Evolutionary conservation across 2,888 invertebrate genomes (phyloP), one percentile per base, ranked within the genome.

Genomic region (Oscheius sp.): DNA sequence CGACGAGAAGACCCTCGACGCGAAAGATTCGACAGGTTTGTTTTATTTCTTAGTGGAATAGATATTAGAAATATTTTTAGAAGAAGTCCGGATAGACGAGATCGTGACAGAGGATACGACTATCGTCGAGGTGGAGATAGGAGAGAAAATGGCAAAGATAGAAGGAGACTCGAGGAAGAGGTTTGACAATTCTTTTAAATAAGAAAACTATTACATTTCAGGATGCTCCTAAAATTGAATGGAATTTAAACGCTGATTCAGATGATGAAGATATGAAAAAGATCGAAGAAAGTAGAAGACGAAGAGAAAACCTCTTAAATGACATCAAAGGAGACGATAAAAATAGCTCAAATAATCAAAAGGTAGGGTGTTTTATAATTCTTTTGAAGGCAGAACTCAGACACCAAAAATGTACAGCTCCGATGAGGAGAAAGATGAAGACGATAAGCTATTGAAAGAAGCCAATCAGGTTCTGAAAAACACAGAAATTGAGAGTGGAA

Each of bases 221-320:
- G 33, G 69, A 69, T n/a, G 50, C 45, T 42, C 64, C 65, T 34
- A 33, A 48, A 6, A 65, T 78, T 3, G 76, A 80, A 52, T 80
- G 80, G 80, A 73, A 73, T 45, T 57, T 79, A 39, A 74, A 78
- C 33, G 75, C 75, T 12, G 74, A 79, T 64, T 76, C 75, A 1
- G 74, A 75, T 23, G 78, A 78, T 27, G 84, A 84, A 65, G 74
- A 75, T 50, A 80, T 73, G 52, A 79, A 78, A n/a, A n/a, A n/a
- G 53, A 84, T 84, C 27, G 81, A 79, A 63, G 80, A 78, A 39
- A 68, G 75, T 10, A 61, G 82, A n/a, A 71, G 74, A 58, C 53
- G 78, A 50, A 58, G 83, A 23, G 65, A 76, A 27, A 67, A 72
- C 33, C 55, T 81, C 3, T 8, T 76, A 46, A 57, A 78, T 31